Conservation (phyloP, 2,888 invertebrate genomes). For the Selenia dentaria region DNA sequence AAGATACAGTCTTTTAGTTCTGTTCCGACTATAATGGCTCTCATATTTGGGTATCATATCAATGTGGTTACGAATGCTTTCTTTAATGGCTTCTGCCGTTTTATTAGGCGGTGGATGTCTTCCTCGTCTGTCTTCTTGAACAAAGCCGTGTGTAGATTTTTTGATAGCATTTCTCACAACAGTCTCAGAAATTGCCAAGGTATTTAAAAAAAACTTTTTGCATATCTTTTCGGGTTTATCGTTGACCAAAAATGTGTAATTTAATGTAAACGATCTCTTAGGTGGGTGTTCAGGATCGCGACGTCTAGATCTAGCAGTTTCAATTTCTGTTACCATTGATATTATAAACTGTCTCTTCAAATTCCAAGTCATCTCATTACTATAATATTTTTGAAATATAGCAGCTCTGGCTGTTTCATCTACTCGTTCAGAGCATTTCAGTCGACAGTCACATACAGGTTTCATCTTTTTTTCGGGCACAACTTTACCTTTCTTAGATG, state of each 20-base stretch:
- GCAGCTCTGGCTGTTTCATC: too few relatives aligned
- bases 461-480: neutral
- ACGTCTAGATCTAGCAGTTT: neutral
- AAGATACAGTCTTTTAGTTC: neutral
- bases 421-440: neutral
- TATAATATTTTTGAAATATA: neutral
- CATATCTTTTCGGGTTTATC: neutral
- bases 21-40: neutral
- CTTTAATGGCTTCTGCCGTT: neutral
- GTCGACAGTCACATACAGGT: neutral
- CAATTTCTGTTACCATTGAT: neutral
- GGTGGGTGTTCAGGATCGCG: neutral
- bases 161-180: neutral
- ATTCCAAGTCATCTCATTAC: neutral
- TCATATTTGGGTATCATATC: neutral
- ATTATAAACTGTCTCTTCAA: neutral
- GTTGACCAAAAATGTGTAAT: neutral
- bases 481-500: neutral
- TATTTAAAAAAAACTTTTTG: neutral
- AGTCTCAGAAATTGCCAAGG: neutral
- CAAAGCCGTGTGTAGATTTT: neutral
- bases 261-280: neutral
- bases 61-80: neutral
- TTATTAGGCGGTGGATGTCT: neutral
- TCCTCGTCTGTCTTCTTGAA: neutral